phyloP scores from a whole-genome alignment of 2,797 vertebrate genomes.

The Clarias platycephalus region DNA sequence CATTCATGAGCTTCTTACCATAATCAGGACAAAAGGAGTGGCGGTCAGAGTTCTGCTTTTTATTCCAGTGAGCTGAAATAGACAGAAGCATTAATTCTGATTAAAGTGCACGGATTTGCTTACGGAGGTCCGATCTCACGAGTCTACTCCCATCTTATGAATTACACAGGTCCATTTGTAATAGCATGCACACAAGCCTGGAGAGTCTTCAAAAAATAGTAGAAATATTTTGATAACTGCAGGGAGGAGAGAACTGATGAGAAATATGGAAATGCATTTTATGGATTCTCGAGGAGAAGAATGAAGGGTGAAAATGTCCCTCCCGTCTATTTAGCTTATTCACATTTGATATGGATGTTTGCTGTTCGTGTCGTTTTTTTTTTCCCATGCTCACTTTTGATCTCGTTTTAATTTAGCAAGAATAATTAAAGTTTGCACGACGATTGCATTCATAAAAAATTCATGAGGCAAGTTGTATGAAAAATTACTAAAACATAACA shows the following conservation, averaged over 20 bases:
- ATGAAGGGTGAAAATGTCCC: slow-evolving; percentile 3
- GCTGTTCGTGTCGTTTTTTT: neutral
- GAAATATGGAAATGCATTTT: slow-evolving; percentile 38
- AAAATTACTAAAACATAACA: neutral
- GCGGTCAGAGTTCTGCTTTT: neutral
- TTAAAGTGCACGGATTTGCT: neutral
- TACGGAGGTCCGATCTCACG: neutral
- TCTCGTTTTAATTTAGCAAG: neutral
- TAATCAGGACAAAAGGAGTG: neutral
- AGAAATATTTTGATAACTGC: slow-evolving; percentile 29
- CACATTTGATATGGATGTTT: neutral
- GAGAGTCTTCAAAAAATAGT: slow-evolving; percentile 9
- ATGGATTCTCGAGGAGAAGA: neutral
- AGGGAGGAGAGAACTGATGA: slow-evolving; percentile 24
- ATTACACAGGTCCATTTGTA: slow-evolving; percentile 5
- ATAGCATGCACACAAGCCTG: neutral
- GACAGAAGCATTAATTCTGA: neutral
- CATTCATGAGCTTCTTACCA: neutral
- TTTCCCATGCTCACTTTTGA: neutral
- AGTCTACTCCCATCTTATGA: neutral
- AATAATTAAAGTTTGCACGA: neutral
- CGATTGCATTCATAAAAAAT: neutral
- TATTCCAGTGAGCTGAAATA: neutral
- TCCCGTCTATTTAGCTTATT: neutral
- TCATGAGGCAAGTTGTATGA: neutral